phyloP scores from a whole-genome alignment of 2,113 vertebrate species.

The Lophura nycthemera region DNA sequence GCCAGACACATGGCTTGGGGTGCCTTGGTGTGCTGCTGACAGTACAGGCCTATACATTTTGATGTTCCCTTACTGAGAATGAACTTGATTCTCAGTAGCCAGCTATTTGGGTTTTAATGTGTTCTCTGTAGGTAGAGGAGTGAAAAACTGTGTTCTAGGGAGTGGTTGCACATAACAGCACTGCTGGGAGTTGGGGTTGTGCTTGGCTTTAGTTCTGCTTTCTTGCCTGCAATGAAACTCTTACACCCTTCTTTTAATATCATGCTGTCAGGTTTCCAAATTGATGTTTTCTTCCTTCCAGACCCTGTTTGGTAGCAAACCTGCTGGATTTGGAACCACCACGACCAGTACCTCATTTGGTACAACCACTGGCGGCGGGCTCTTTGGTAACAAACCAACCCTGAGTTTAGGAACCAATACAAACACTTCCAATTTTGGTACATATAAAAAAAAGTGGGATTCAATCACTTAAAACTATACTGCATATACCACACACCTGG shows the following conservation, averaged over 20 bases:
- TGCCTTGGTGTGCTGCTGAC: accelerated
- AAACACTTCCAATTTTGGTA: slow-evolving; percentile 83
- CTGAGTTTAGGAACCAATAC: slow-evolving; percentile 82
- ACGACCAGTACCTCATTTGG: slow-evolving; percentile 95
- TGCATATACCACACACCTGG: slow-evolving; percentile 42
- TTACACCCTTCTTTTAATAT: accelerated
- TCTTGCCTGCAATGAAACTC: background rate
- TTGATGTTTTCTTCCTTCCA: slow-evolving; percentile 60
- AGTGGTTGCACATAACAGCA: accelerated
- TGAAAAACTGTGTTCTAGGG: background rate
- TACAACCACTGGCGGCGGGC: slow-evolving; percentile 82
- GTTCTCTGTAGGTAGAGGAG: background rate
- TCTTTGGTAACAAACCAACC: slow-evolving; percentile 90
- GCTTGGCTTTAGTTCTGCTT: background rate
- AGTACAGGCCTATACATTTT: accelerated
- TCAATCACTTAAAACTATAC: slow-evolving; percentile 25
- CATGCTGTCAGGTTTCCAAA: background rate
- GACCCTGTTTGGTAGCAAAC: slow-evolving; percentile 93
- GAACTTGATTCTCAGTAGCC: accelerated
- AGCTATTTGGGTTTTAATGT: background rate
- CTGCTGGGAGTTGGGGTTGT: background rate
- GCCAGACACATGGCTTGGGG: accelerated
- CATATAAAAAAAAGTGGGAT: slow-evolving; percentile 21
- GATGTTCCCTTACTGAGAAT: background rate
- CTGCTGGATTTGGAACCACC: slow-evolving; percentile 90